Evolutionary conservation across 2,113 vertebrate genomes (phyloP).

Genomic region (Penelope pileata): DNA sequence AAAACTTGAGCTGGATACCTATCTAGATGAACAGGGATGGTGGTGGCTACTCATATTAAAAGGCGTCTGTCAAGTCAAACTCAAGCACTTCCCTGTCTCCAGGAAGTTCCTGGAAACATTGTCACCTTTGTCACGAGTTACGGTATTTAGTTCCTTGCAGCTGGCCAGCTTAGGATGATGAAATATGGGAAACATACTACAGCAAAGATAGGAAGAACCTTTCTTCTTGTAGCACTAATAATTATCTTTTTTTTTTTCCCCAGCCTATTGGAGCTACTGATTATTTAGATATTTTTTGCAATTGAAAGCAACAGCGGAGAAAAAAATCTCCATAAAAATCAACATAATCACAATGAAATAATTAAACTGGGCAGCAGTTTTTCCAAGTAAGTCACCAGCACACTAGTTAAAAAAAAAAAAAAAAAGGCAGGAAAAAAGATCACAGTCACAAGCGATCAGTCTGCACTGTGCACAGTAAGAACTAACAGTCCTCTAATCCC

Average conservation of each 20-base stretch:
- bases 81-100: neutral
- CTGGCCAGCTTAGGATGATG: neutral
- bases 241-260: neutral
- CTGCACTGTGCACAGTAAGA: neutral
- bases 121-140: neutral
- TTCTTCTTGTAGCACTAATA: neutral
- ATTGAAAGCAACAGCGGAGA: neutral
- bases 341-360: neutral
- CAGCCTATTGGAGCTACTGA: neutral
- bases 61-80: neutral
- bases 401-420: neutral
- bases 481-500: neutral
- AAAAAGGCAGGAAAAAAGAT: neutral
- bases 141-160: neutral
- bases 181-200: neutral
- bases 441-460: neutral
- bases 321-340: neutral
- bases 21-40: neutral
- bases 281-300: neutral
- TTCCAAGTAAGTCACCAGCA: neutral
- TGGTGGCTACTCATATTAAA: neutral
- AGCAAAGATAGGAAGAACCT: neutral
- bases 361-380: neutral
- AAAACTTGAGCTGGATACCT: neutral
- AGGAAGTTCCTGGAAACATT: neutral